Evolutionary conservation across 1,140 invertebrate species (phyloP).

Genomic region (Meteorus sp.): DNA sequence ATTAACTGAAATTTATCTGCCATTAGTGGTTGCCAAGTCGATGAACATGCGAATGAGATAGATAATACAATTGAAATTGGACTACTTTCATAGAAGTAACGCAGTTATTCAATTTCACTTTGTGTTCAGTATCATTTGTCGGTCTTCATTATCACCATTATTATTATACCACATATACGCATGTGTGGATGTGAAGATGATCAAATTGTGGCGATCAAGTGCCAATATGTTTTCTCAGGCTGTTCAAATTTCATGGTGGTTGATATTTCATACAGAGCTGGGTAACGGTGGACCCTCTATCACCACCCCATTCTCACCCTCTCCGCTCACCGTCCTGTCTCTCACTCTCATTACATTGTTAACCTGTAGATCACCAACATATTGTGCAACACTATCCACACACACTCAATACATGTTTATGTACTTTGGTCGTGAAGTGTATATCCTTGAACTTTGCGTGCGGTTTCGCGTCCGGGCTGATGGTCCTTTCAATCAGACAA

Average conservation of each 20-base stretch:
- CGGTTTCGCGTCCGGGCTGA: slow-evolving; percentile 54
- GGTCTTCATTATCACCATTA: no score
- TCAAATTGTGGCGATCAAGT: slow-evolving; percentile 12
- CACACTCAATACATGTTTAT: neutral
- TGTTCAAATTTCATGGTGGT: slow-evolving; percentile 58
- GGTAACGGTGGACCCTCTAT: slow-evolving; percentile 37
- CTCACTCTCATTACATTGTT: slow-evolving; percentile 34
- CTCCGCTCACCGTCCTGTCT: no score
- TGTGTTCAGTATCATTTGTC: no score
- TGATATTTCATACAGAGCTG: slow-evolving; percentile 60
- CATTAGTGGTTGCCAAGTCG: no score
- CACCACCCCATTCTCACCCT: no score
- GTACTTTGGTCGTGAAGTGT: slow-evolving; percentile 22
- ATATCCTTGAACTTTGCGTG: slow-evolving; percentile 46
- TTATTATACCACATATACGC: no score
- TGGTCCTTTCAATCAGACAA: neutral
- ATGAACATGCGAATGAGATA: no score
- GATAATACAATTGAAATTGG: no score
- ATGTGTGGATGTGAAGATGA: neutral
- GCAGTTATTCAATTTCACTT: no score
- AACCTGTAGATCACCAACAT: slow-evolving; percentile 46
- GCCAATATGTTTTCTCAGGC: slow-evolving; percentile 55
- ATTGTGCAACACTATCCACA: slow-evolving; percentile 34
- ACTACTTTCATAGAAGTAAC: no score
- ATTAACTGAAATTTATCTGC: no score